Conservation (phyloP, 2,113 vertebrate genomes). For the Bagarius yarrelli region DNA sequence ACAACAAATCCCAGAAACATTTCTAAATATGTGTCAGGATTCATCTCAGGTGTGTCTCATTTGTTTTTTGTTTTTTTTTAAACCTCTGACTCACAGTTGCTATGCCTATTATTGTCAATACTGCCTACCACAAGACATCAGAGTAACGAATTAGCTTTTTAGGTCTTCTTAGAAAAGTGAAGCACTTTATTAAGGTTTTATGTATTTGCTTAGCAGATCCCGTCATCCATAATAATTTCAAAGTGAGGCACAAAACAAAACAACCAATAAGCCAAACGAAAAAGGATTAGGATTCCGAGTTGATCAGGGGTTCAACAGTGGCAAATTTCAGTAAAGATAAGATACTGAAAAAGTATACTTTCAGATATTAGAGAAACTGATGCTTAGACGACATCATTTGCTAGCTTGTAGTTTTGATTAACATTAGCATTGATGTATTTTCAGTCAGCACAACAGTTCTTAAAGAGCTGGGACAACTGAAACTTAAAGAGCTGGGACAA, state of each 20-base stretch:
- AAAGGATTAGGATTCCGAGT: neutral
- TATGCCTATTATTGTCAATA: neutral
- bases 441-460: neutral
- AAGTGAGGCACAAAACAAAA: neutral
- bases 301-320: neutral
- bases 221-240: neutral
- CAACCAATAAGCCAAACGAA: neutral
- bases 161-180: neutral
- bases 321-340: neutral
- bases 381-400: neutral
- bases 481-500: too few species aligned
- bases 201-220: neutral
- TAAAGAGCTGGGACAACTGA: neutral
- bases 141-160: neutral
- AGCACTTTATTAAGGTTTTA: neutral
- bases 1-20: too few species aligned
- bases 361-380: neutral
- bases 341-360: neutral
- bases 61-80: neutral
- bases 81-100: neutral
- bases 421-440: neutral
- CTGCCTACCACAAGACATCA: neutral
- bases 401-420: neutral
- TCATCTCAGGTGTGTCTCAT: neutral
- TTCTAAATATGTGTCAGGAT: neutral